Evolutionary conservation across 2,888 invertebrate genomes (phyloP), one percentile per base, ranked within the genome.

Genomic region (Thereva unica): DNA sequence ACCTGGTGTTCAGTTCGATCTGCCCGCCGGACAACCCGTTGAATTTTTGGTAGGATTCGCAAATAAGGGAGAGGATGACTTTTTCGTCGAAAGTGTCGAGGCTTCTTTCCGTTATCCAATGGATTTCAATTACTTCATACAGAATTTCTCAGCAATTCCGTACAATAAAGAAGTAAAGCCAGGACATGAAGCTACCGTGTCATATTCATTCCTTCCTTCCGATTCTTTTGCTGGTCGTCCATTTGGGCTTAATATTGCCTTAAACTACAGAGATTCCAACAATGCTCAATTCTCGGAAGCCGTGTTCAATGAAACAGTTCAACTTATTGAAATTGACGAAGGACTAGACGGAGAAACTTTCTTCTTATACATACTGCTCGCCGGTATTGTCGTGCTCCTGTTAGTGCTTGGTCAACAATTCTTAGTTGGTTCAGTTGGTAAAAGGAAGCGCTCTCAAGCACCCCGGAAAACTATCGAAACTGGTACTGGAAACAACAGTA

Each of bases 101-200:
- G 97, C 97, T 0, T 97, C 98, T 0, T 97, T 99, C 88, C 90
- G 97, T 74, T 99, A 98, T 78, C 97, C 98, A 6, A 93, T 97
- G 91, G 98, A 99, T 82, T 99, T 95, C 83, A 95, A 91, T 73
- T 99, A 95, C 83, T 93, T 93, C 83, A 96, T 99, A 73, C 97
- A 98, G 83, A 99, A 99, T 83, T 99, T 98, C 83, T 95, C 97
- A 0, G 91, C 93, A 0, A 85, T 95, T 75, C 87, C 89, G 1
- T 96, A 92, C 82, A 91, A 93, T 77, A 89, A 91, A 73, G 86
- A 91, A 73, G 94, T 99, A 1, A 91, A 93, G 74, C 92, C 97
- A 0, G 88, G 89, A 64, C 90, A 95, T 72, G 96, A 99, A 82
- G 95, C 95, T 2, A 96, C 98, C 0, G 88, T 99, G 66, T 91